Conservation (phyloP, 2,113 vertebrate genomes). For the Sciurus niger region DNA sequence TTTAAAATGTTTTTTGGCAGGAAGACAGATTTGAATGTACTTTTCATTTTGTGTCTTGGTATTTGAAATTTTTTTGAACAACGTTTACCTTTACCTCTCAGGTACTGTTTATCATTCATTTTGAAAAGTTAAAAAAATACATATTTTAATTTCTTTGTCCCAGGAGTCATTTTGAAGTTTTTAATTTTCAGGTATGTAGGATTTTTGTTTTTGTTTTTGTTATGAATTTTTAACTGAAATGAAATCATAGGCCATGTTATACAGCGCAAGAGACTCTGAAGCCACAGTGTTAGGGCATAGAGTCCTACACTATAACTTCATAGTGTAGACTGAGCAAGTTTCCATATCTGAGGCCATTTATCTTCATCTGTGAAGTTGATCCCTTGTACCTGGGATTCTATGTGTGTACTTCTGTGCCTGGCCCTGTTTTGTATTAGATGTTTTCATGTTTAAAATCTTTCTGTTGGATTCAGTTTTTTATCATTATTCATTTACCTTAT, state of each 20-base stretch:
- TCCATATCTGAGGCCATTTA: neutral
- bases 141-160: conserved; percentile 29
- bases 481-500: neutral
- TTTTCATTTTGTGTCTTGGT: conserved; percentile 1
- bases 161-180: conserved; percentile 13
- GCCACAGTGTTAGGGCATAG: neutral
- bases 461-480: neutral
- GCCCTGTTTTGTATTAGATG: neutral
- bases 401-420: too few relatives aligned
- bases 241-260: neutral
- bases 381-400: neutral
- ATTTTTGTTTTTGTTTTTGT: neutral
- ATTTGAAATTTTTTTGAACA: neutral
- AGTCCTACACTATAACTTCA: neutral
- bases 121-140: neutral
- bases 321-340: neutral
- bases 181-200: neutral
- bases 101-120: neutral
- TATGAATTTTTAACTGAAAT: neutral
- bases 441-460: conserved; percentile 42
- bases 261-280: neutral
- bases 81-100: neutral
- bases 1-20: neutral
- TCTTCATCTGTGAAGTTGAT: neutral
- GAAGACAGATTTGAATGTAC: neutral